A percentile compares a stretch with the other conserved stretches of the same genome.
phyloP scores from a whole-genome alignment of 2,888 invertebrate genomes.

The Platycnemis pennipes region DNA sequence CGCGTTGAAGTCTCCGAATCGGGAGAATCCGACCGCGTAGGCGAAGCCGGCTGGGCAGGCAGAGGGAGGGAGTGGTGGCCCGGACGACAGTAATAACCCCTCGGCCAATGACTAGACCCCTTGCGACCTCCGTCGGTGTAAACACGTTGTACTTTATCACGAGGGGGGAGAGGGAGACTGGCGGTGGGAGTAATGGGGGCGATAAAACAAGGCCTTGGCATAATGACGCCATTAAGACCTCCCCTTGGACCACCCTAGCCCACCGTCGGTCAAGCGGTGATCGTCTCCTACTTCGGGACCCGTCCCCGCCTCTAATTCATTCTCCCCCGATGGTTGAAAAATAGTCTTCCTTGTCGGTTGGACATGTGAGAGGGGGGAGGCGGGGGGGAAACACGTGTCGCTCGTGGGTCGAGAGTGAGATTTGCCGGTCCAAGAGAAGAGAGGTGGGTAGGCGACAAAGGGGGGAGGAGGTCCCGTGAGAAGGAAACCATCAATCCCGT shows the following conservation, averaged over 20 bases:
- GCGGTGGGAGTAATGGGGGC: neutral
- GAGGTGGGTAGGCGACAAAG: neutral
- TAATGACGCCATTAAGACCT: constrained; percentile 5
- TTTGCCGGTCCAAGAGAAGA: neutral
- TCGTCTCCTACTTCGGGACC: neutral
- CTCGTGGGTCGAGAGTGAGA: neutral
- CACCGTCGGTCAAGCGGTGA: neutral
- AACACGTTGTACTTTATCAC: constrained; percentile 29
- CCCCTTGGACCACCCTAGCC: neutral
- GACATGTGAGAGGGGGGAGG: neutral
- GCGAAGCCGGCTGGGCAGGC: neutral
- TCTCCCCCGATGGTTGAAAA: neutral
- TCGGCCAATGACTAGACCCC: constrained; percentile 2
- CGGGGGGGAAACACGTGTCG: neutral
- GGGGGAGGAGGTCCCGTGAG: neutral
- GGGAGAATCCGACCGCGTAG: neutral
- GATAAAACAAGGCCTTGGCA: constrained; percentile 31
- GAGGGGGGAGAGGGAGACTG: neutral
- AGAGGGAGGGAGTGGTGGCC: neutral
- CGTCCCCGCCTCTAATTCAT: neutral
- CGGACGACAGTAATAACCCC: constrained; percentile 20
- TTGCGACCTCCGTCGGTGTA: constrained; percentile 28
- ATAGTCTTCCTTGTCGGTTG: neutral
- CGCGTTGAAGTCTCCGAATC: neutral
- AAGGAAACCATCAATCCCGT: constrained; percentile 31